phyloP scores from a whole-genome alignment of 2,888 invertebrate genomes.

The Troides oblongomaculatus region DNA sequence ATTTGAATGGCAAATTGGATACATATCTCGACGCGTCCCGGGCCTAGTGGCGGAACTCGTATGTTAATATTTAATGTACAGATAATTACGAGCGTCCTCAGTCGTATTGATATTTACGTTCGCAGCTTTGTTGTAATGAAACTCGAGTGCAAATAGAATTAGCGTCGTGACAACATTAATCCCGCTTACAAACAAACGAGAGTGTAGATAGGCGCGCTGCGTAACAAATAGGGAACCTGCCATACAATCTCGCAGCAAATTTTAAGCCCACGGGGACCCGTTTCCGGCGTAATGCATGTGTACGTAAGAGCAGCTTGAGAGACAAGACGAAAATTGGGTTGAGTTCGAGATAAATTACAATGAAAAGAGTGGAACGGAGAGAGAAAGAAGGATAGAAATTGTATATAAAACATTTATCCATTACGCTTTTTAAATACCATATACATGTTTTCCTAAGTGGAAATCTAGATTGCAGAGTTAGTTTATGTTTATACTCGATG shows the following conservation, averaged over 20 bases:
- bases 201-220: constrained; percentile 36
- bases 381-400: background rate
- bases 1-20: constrained; percentile 78
- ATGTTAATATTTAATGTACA: constrained; percentile 65
- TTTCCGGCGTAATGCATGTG: constrained; percentile 44
- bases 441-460: too few relatives aligned
- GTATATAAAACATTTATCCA: too few relatives aligned
- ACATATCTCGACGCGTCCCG: constrained; percentile 55
- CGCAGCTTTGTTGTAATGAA: constrained; percentile 43
- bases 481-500: too few relatives aligned
- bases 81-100: constrained; percentile 47
- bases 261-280: constrained; percentile 49
- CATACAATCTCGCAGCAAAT: constrained; percentile 57
- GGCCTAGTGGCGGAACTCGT: constrained; percentile 38
- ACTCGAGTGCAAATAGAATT: constrained; percentile 55
- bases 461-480: too few relatives aligned
- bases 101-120: constrained; percentile 33
- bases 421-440: too few relatives aligned
- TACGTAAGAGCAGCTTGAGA: constrained; percentile 36
- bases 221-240: constrained; percentile 46
- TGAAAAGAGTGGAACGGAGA: constrained; percentile 5
- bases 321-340: constrained; percentile 42
- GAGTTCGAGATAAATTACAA: constrained; percentile 33
- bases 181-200: constrained; percentile 55
- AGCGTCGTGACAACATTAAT: constrained; percentile 56